Evolutionary conservation across 2,113 vertebrate species (phyloP).

Genomic region (Falcunculus frontatus): DNA sequence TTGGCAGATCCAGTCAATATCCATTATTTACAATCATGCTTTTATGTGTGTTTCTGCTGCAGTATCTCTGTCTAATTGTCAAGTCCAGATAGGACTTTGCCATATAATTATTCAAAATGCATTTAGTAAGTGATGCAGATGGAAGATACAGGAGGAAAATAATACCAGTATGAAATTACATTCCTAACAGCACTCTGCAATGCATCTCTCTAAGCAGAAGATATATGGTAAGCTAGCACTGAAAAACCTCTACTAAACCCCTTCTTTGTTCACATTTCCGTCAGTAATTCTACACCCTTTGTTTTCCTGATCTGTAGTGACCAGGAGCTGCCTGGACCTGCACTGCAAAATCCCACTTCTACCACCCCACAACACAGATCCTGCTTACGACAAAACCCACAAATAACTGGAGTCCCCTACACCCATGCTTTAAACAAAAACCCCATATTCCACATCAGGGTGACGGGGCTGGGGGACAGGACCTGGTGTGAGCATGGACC

Average conservation of each 20-base stretch:
- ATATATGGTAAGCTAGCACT: not conserved
- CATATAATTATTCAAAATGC: not conserved
- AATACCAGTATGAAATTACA: not conserved
- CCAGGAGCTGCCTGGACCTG: not conserved
- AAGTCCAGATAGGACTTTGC: not conserved
- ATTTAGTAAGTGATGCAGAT: not conserved
- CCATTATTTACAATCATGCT: not conserved
- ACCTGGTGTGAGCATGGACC: accelerated
- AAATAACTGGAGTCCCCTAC: accelerated
- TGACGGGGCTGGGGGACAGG: not conserved
- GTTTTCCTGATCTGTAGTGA: not conserved
- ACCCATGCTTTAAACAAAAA: not conserved
- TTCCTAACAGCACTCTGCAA: not conserved
- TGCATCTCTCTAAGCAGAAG: not conserved
- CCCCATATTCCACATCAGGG: not conserved
- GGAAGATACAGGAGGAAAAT: not conserved
- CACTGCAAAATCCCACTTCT: not conserved
- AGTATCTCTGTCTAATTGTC: not conserved
- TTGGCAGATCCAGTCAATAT: conserved; percentile 19
- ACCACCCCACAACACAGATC: not conserved
- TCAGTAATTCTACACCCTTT: not conserved
- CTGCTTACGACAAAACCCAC: not conserved
- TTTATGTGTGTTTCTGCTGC: not conserved
- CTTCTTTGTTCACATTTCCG: not conserved
- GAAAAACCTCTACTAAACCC: not conserved